Base-by-base conservation (phyloP, 1,140 invertebrate genomes). In the Gonioctena quinquepunctata region DNA sequence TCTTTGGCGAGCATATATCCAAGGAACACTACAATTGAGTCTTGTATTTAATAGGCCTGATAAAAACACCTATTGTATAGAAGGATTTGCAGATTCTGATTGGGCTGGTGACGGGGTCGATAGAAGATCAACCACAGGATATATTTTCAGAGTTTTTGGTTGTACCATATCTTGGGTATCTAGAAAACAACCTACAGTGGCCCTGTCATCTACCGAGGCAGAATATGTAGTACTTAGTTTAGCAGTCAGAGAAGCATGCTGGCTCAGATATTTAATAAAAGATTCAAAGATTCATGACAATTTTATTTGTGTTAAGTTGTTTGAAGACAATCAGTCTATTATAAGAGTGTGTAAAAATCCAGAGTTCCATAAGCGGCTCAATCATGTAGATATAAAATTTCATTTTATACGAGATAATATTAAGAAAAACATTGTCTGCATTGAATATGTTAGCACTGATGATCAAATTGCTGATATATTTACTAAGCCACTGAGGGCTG, bases 31-130 rank as follows among this genome's bases (percentile, higher is more conserved):
- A 13, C 11, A 42, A 13, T 13, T 42, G 33, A 42, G 33, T 42
- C 16, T 42, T 3, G 7, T 42, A 27, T 64, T 52, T n/a, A n/a
- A n/a, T 42, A 11, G 16, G n/a, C n/a, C n/a, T n/a, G n/a, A n/a
- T n/a, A n/a, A n/a, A n/a, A n/a, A n/a, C n/a, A 21, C 50, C 5
- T 50, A 49, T 16, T 27, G 2, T 64, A 16, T 64, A 50, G 16
- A 18, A 19, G 71, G 80, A n/a, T 85, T 72, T 77, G 80, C 80
- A 7, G 84, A 85, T 76, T 74, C 82, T 3, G 82, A 85, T 73
- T 85, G 83, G 80, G 84, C 74, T 13, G 77, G 69, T 7, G 75
- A 82, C 42, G 72, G 7, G 5, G 23, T 69, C 8, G 80, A 84
- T 50, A 74, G 82, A 42, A 84, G 79, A 73, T 85, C 82, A 19